Conservation (phyloP, 2,888 invertebrate species). For the Rhamnusium bicolor region DNA sequence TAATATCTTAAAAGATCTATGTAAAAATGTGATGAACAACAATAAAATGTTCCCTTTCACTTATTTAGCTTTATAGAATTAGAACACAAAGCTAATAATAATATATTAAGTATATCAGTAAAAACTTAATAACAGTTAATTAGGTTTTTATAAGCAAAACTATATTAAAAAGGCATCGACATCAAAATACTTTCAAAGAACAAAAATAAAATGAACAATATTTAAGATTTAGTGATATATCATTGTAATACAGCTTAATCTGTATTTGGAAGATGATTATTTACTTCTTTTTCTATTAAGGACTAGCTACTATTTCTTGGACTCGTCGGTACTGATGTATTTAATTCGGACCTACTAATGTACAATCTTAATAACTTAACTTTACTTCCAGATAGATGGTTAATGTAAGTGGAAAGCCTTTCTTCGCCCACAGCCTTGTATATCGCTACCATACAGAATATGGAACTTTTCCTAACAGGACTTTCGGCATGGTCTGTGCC, state of each 20-base stretch:
- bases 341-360: slow-evolving; percentile 78
- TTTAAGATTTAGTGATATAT: slow-evolving; percentile 23
- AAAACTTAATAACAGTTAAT: slow-evolving; percentile 25
- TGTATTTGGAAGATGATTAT: slow-evolving; percentile 30
- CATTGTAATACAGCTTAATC: slow-evolving; percentile 20
- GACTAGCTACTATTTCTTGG: slow-evolving; percentile 62
- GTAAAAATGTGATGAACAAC: slow-evolving; percentile 25
- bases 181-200: slow-evolving; percentile 23
- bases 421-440: slow-evolving; percentile 93
- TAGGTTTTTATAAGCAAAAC: slow-evolving; percentile 23
- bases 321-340: slow-evolving; percentile 70
- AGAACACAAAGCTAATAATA: slow-evolving; percentile 25
- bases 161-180: slow-evolving; percentile 27
- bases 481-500: slow-evolving; percentile 94
- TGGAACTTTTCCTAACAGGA: slow-evolving; percentile 94
- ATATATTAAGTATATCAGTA: slow-evolving; percentile 17
- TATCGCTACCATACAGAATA: slow-evolving; percentile 97
- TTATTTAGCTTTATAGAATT: not conserved
- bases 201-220: slow-evolving; percentile 3
- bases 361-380: slow-evolving; percentile 87
- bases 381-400: slow-evolving; percentile 90
- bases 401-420: slow-evolving; percentile 85
- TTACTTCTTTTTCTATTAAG: slow-evolving; percentile 19
- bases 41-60: slow-evolving; percentile 4
- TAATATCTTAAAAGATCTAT: slow-evolving; percentile 27